phyloP scores from a whole-genome alignment of 2,888 invertebrate species.

The Rhogogaster chlorosoma region DNA sequence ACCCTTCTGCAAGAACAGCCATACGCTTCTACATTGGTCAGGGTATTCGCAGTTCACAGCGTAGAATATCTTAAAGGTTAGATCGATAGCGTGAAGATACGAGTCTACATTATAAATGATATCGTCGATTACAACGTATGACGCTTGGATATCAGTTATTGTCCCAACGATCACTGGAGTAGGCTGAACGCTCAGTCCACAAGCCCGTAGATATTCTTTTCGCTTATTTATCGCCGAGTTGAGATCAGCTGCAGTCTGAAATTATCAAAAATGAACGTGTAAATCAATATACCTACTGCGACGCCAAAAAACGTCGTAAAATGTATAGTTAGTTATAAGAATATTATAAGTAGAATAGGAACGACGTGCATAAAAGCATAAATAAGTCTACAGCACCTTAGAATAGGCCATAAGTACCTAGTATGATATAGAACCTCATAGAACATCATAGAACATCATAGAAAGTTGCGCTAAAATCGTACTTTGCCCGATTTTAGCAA shows the following conservation, averaged over 20 bases:
- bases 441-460: too few relatives aligned
- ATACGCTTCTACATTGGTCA: neutral
- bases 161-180: constrained; percentile 35
- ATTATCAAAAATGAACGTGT: neutral
- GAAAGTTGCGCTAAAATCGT: too few relatives aligned
- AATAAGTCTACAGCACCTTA: too few relatives aligned
- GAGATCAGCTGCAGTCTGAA: constrained; percentile 20
- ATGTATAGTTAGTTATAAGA: too few relatives aligned
- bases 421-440: too few relatives aligned
- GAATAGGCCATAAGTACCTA: too few relatives aligned
- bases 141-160: constrained; percentile 1
- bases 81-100: constrained; percentile 4
- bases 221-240: neutral
- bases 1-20: neutral
- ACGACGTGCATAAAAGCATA: too few relatives aligned
- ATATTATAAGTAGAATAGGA: too few relatives aligned
- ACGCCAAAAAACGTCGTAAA: too few relatives aligned
- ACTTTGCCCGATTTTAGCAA: too few relatives aligned
- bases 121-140: constrained; percentile 34
- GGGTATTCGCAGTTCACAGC: constrained; percentile 34
- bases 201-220: neutral
- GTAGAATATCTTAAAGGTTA: constrained; percentile 11
- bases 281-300: neutral
- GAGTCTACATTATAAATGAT: constrained; percentile 1
- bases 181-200: constrained; percentile 28